A percentile compares a stretch with the other conserved stretches of the same genome.
phyloP scores from a whole-genome alignment of 2,797 vertebrate genomes.

The Protonibea diacanthus region DNA sequence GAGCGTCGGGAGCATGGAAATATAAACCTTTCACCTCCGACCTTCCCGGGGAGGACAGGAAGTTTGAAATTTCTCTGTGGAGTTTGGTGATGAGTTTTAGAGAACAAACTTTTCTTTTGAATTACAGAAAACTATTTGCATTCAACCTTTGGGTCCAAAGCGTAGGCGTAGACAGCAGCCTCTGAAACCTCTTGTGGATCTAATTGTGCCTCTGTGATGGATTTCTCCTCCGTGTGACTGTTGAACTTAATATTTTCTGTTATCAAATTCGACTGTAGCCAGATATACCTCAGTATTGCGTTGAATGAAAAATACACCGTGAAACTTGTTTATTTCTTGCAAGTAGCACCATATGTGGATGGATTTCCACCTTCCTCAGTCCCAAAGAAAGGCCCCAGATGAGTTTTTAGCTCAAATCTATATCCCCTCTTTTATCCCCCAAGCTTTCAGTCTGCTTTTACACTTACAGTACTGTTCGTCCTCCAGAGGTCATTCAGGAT shows the following conservation, averaged over 20 bases:
- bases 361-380: not conserved
- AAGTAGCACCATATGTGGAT: not conserved
- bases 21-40: conserved; percentile 32
- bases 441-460: conserved; percentile 7
- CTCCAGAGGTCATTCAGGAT: conserved; percentile 41
- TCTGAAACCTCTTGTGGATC: conserved; percentile 24
- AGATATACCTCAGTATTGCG: not conserved
- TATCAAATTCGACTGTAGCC: not conserved
- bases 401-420: conserved; percentile 7
- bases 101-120: not conserved
- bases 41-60: not conserved
- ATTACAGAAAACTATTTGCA: not conserved
- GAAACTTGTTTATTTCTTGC: conserved; percentile 5
- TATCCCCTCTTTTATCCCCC: conserved; percentile 14
- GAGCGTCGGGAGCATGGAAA: not conserved
- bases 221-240: not conserved
- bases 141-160: not conserved
- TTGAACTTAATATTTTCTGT: not conserved
- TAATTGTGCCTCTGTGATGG: conserved; percentile 9
- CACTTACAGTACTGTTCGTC: conserved; percentile 17
- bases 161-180: not conserved
- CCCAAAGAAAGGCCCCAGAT: not conserved
- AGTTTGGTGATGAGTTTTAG: conserved; percentile 4
- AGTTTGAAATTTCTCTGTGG: not conserved
- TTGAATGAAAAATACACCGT: conserved; percentile 9